Evolutionary conservation across 2,888 invertebrate species (phyloP).

Genomic region (Poecilobothrus nobilitatus): DNA sequence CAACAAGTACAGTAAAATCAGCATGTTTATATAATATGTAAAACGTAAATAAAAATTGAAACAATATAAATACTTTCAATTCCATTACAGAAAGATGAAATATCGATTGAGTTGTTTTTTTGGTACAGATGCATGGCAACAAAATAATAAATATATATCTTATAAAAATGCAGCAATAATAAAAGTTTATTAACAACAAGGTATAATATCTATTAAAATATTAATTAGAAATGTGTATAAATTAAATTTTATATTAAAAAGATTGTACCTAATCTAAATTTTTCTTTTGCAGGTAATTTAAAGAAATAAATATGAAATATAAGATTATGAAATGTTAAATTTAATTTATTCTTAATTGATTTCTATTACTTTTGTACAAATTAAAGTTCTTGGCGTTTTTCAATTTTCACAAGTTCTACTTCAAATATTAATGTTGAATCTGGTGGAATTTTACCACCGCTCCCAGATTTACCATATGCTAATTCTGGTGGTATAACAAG

Average conservation of each 20-base stretch:
- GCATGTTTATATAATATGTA: slow-evolving; percentile 82
- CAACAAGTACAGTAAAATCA: slow-evolving; percentile 79
- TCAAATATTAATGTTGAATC: slow-evolving; percentile 72
- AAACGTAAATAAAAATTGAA: slow-evolving; percentile 84
- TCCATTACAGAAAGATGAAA: slow-evolving; percentile 87
- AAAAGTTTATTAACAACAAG: slow-evolving; percentile 92
- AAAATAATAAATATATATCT: too few species aligned
- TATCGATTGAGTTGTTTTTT: slow-evolving; percentile 98
- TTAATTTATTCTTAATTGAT: too few species aligned
- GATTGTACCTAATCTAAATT: too few species aligned
- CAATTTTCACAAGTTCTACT: slow-evolving; percentile 69
- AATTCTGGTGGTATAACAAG: slow-evolving; percentile 77
- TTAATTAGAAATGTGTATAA: too few species aligned
- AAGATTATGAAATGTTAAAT: too few species aligned
- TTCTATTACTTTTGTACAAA: not conserved
- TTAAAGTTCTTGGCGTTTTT: slow-evolving; percentile 54
- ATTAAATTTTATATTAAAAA: too few species aligned
- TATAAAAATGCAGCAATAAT: slow-evolving; percentile 85
- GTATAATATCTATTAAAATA: too few species aligned
- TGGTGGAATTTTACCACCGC: slow-evolving; percentile 75
- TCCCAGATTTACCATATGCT: slow-evolving; percentile 73
- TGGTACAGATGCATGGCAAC: slow-evolving; percentile 86
- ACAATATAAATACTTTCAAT: slow-evolving; percentile 89
- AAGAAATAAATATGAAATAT: too few species aligned
- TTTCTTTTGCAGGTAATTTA: too few species aligned